Evolutionary conservation across 2,888 invertebrate species (phyloP).

Genomic region (Acleris cristana): DNA sequence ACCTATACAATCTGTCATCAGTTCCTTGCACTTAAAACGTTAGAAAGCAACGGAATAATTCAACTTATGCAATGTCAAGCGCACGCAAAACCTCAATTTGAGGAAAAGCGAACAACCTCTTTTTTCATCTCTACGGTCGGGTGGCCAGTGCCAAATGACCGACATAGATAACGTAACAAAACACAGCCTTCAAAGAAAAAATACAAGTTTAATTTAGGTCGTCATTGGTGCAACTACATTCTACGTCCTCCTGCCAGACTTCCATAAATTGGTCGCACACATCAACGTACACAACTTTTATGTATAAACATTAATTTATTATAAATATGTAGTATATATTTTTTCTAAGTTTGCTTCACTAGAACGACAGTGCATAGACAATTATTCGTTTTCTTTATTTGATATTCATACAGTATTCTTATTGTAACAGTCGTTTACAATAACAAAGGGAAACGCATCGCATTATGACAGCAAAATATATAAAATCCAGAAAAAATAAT

Average conservation of each 20-base stretch:
- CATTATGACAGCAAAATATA: background rate
- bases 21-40: background rate
- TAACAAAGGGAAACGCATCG: background rate
- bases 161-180: slow-evolving; percentile 52
- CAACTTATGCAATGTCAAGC: slow-evolving; percentile 28
- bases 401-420: slow-evolving; percentile 26
- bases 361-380: slow-evolving; percentile 66
- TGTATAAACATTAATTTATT: slow-evolving; percentile 65
- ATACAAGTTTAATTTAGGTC: slow-evolving; percentile 53
- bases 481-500: background rate
- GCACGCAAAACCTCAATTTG: slow-evolving; percentile 25
- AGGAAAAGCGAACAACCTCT: slow-evolving; percentile 31
- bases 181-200: slow-evolving; percentile 55
- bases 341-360: slow-evolving; percentile 59
- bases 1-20: background rate
- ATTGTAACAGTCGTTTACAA: slow-evolving; percentile 5
- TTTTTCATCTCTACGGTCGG: slow-evolving; percentile 17
- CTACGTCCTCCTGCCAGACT: slow-evolving; percentile 53
- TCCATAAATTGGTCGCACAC: slow-evolving; percentile 68
- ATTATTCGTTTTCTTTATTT: slow-evolving; percentile 39
- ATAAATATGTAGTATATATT: slow-evolving; percentile 56
- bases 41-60: slow-evolving; percentile 1
- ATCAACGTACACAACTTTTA: slow-evolving; percentile 67
- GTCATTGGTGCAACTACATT: slow-evolving; percentile 56
- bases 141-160: slow-evolving; percentile 31